Conservation (phyloP, 2,797 vertebrate species). For the Acipenser ruthenus region DNA sequence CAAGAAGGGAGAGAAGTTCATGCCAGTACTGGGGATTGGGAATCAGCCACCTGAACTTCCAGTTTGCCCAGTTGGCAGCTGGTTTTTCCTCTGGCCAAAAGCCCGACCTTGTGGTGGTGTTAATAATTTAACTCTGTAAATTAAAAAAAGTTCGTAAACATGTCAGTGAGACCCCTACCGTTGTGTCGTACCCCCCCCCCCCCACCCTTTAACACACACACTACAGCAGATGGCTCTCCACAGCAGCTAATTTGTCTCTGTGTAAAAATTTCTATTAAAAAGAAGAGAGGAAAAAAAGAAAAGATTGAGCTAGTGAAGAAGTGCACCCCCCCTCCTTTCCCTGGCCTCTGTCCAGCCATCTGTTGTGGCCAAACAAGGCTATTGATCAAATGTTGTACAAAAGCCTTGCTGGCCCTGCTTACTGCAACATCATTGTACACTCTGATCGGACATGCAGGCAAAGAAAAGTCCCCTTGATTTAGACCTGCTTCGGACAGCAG, state of each 20-base stretch:
- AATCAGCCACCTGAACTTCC: too few relatives aligned
- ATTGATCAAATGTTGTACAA: constrained; percentile 3
- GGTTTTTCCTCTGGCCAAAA: background rate
- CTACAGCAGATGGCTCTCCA: background rate
- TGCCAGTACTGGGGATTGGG: too few relatives aligned
- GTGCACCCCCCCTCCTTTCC: background rate
- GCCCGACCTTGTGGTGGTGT: background rate
- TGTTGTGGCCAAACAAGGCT: constrained; percentile 5
- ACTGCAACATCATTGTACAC: background rate
- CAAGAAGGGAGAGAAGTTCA: too few relatives aligned
- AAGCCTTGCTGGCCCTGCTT: background rate
- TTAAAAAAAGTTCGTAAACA: background rate
- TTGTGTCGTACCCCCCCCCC: background rate
- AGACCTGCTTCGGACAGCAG: background rate
- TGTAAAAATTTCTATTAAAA: constrained; percentile 4
- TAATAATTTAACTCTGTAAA: background rate
- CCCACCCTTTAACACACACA: constrained; percentile 1
- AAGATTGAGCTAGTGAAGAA: background rate
- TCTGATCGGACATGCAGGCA: background rate
- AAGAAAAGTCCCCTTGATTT: background rate
- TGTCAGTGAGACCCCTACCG: background rate
- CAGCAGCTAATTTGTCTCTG: constrained; percentile 3
- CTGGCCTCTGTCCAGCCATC: constrained; percentile 4
- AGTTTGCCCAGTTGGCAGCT: too few relatives aligned
- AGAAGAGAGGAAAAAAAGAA: constrained; percentile 1